These are phyloP conservation scores for Myiozetetes cayanensis DNA, from an alignment of 2,113 vertebrate genomes.

Conservation along the genomic window DNA sequence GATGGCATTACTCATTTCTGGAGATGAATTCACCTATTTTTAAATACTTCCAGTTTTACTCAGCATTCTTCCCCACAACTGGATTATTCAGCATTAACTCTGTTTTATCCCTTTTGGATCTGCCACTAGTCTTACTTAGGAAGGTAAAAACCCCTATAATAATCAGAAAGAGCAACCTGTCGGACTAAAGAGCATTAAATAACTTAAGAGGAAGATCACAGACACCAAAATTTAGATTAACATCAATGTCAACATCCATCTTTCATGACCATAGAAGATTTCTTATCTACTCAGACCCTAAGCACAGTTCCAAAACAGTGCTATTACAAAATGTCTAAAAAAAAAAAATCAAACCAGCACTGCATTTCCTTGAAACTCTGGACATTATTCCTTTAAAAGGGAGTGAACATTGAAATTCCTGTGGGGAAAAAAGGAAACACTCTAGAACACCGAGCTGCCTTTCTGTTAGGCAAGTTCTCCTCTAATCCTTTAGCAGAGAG, in stretches of 20 bases:
- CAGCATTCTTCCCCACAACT: background rate
- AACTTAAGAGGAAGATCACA: background rate
- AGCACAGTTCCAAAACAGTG: background rate
- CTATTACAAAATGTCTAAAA: background rate
- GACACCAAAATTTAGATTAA: background rate
- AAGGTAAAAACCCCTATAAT: background rate
- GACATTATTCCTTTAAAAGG: background rate
- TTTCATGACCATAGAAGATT: background rate
- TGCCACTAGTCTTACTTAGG: background rate
- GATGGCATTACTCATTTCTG: background rate
- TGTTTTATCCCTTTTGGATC: background rate
- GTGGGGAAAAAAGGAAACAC: background rate
- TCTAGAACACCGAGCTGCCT: background rate
- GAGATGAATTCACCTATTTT: background rate
- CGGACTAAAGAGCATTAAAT: background rate
- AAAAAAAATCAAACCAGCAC: background rate
- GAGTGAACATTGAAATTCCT: background rate
- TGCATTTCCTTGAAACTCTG: background rate
- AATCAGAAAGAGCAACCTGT: background rate
- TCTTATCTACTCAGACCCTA: background rate
- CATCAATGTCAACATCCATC: background rate
- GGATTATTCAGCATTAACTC: background rate
- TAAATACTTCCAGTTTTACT: background rate
- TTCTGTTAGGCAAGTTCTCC: background rate
- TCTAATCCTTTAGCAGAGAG: background rate